phyloP scores from a whole-genome alignment of 2,113 vertebrate species.

The Illadopsis cleaveri region DNA sequence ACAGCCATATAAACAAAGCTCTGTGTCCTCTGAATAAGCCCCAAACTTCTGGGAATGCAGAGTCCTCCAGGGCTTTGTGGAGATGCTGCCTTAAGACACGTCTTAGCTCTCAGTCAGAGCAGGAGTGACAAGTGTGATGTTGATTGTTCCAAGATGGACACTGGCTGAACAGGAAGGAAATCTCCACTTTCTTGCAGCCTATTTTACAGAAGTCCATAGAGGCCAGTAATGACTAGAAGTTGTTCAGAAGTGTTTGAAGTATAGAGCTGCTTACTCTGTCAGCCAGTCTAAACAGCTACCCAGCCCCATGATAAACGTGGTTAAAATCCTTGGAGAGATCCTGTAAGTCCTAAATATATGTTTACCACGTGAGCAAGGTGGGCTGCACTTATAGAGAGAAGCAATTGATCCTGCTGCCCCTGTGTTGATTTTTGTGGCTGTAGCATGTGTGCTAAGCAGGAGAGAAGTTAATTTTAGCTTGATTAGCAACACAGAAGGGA shows the following conservation, averaged over 20 bases:
- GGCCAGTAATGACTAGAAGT: neutral
- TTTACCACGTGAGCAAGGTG: neutral
- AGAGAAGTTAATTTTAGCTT: constrained; percentile 54
- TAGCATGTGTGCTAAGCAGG: neutral
- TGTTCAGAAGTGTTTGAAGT: neutral
- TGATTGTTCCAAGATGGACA: neutral
- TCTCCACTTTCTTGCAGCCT: neutral
- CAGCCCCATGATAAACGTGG: neutral
- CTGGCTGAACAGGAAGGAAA: neutral
- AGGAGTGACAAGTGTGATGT: neutral
- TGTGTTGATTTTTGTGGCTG: neutral
- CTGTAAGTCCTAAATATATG: neutral
- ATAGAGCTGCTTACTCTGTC: neutral
- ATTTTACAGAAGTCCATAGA: neutral
- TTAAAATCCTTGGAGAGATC: neutral
- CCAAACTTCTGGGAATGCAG: neutral
- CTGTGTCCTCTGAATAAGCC: neutral
- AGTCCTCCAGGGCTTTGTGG: neutral
- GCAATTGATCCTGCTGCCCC: neutral
- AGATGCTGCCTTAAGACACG: neutral
- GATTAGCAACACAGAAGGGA: constrained; percentile 55
- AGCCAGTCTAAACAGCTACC: neutral
- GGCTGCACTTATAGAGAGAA: neutral
- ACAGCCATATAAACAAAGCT: neutral
- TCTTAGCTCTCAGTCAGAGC: neutral